phyloP scores from a whole-genome alignment of 2,113 vertebrate genomes.

The Mobula birostris region DNA sequence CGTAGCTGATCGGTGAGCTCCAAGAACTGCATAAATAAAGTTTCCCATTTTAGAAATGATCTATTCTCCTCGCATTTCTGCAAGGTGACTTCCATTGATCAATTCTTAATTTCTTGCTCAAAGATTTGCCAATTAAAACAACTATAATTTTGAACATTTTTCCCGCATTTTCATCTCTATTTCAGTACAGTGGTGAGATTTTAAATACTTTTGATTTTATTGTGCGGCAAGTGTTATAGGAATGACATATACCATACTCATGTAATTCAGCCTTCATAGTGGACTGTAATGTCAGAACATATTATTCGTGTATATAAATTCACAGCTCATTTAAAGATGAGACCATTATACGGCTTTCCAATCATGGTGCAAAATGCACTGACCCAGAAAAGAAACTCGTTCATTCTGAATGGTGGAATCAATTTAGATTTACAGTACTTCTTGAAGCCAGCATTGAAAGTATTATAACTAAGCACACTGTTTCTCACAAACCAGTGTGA shows the following conservation, averaged over 20 bases:
- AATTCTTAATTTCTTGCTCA: neutral
- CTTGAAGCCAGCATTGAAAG: conserved; percentile 57
- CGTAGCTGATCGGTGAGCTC: too few relatives aligned
- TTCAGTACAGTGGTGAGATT: neutral
- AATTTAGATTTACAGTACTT: conserved; percentile 56
- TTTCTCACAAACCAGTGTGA: conserved; percentile 61
- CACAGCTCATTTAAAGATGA: neutral
- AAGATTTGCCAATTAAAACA: neutral
- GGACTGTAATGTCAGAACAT: neutral
- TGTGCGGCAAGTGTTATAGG: neutral
- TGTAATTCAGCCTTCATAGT: neutral
- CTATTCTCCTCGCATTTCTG: neutral
- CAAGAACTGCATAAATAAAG: neutral
- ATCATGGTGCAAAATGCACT: neutral
- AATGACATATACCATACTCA: neutral
- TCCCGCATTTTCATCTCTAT: neutral
- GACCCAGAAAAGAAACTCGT: conserved; percentile 29
- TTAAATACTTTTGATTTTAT: neutral
- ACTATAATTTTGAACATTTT: neutral
- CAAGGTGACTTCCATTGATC: neutral
- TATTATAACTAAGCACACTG: conserved; percentile 54
- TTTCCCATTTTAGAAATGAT: neutral
- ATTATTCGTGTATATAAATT: neutral
- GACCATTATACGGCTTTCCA: neutral
- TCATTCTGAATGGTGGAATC: conserved; percentile 50